Evolutionary conservation across 2,888 invertebrate species (phyloP).

Genomic region (Aleiodes leptofemur): DNA sequence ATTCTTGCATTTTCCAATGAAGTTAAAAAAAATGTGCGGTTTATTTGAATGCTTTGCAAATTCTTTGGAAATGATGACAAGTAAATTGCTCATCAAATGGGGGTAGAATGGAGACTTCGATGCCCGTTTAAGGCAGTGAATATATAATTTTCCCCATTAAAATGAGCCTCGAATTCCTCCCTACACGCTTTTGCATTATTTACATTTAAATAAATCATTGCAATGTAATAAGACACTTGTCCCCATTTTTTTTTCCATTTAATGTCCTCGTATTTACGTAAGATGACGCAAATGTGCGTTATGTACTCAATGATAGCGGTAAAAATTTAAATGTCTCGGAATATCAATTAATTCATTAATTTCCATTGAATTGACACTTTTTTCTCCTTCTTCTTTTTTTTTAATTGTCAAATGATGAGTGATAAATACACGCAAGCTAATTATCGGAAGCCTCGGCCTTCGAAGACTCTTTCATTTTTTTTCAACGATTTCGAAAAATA

Average conservation of each 20-base stretch:
- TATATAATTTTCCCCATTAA: background rate
- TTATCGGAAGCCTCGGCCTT: background rate
- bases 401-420: background rate
- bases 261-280: conserved; percentile 51
- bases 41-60: background rate
- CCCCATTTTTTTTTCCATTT: conserved; percentile 42
- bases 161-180: background rate
- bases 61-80: conserved; percentile 17
- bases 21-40: background rate
- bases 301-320: conserved; percentile 28
- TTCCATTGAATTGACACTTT: background rate
- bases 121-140: conserved; percentile 18
- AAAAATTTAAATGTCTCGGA: conserved; percentile 22
- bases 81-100: background rate
- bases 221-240: conserved; percentile 45
- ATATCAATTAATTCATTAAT: conserved; percentile 34
- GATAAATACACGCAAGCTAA: background rate
- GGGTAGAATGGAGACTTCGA: conserved; percentile 24
- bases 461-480: background rate
- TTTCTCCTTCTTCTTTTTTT: background rate
- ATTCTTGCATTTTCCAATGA: background rate
- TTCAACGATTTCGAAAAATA: conserved; percentile 34
- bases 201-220: conserved; percentile 48
- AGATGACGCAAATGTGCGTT: conserved; percentile 46
- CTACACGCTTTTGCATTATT: background rate